Evolutionary conservation across 92 coral and sea anemone genomes (phyloP).

Genomic region (Hydrozoanthus gracilis): DNA sequence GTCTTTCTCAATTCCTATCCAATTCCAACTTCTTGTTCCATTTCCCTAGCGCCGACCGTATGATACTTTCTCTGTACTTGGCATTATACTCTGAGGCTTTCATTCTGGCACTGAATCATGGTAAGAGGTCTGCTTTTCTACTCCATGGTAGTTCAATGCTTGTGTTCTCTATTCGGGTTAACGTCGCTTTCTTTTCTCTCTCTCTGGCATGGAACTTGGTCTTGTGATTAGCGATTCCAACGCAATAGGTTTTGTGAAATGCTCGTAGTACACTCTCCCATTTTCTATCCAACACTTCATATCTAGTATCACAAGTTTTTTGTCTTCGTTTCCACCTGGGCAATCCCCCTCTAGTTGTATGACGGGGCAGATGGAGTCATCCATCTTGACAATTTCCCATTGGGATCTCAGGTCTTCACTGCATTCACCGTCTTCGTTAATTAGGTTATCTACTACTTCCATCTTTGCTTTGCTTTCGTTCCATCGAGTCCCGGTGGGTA

Average conservation of each 20-base stretch:
- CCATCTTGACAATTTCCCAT: background rate
- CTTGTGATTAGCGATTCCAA: background rate
- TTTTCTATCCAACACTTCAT: background rate
- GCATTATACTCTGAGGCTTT: too few species aligned
- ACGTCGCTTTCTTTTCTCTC: background rate
- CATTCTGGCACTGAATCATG: too few species aligned
- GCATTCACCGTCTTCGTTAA: background rate
- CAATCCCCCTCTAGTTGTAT: background rate
- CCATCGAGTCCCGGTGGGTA: conserved; percentile 16
- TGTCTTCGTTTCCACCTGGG: background rate
- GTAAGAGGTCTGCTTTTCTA: too few species aligned
- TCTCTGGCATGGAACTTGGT: background rate
- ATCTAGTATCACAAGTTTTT: background rate
- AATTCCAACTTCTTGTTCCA: too few species aligned
- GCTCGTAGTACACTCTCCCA: background rate
- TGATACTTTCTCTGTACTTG: too few species aligned
- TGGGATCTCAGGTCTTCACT: background rate
- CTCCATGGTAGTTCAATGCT: too few species aligned
- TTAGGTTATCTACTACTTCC: background rate
- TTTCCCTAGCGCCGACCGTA: too few species aligned
- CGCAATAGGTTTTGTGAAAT: background rate
- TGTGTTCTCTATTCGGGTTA: background rate
- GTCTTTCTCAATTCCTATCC: too few species aligned
- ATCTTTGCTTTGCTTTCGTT: conserved; percentile 8
- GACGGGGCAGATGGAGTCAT: background rate